Percentiles rank a stretch among this genome's conserved stretches.
Conservation (phyloP, 2,797 vertebrate genomes). For the Carduelis carduelis region DNA sequence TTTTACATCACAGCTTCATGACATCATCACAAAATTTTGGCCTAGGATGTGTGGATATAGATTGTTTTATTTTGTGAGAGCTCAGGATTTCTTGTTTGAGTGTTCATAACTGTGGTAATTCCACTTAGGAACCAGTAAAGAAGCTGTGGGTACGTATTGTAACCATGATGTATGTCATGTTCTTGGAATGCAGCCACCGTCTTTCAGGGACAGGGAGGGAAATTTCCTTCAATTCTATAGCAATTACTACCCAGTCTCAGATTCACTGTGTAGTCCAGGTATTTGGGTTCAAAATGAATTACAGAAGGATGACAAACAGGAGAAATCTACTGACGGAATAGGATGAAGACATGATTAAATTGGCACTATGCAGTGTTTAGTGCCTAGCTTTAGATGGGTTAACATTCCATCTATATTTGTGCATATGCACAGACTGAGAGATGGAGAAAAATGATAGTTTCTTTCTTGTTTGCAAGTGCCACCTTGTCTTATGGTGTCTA, state of each 20-base stretch:
- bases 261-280: not conserved
- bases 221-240: not conserved
- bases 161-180: fast-evolving
- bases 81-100: not conserved
- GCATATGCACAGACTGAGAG: not conserved
- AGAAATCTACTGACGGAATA: not conserved
- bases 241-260: not conserved
- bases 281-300: not conserved
- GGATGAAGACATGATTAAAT: not conserved
- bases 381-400: not conserved
- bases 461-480: not conserved
- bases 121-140: not conserved
- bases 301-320: not conserved
- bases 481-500: not conserved
- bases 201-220: not conserved
- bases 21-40: not conserved
- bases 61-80: not conserved
- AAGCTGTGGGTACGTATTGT: not conserved
- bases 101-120: not conserved
- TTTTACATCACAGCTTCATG: not conserved
- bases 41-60: not conserved
- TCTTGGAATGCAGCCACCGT: not conserved
- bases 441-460: not conserved
- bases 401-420: not conserved
- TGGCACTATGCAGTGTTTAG: not conserved